Evolutionary conservation across 2,888 invertebrate species (phyloP), one percentile per base, ranked within the genome.

Genomic region (Nomada ruficornis): DNA sequence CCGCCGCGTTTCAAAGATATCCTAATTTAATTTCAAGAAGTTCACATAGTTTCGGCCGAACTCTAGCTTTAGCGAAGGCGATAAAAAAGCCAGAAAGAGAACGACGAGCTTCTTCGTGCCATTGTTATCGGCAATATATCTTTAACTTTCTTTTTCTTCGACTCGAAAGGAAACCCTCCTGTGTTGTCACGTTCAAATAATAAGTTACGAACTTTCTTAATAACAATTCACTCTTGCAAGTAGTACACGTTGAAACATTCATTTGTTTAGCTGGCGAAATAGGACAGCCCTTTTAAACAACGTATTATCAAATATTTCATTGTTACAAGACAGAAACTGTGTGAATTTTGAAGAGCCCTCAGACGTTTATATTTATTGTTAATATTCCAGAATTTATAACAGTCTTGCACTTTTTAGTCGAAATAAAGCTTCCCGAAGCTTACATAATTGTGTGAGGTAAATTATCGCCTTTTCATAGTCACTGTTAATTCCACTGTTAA

Each of bases 201-300:
- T 75, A 78, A 63, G 73, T 65, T 68, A 59, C 15, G 18, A 86
- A 82, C 77, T 86, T 86, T 82, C 77, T 80, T 82, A 63, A 77
- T 82, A 85, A 73, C 72, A 72, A 82, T 71, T 85, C 65, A 80
- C 78, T 72, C 64, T 23, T 76, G 62, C 26, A 13, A 26, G n/a
- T 23, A 20, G 75, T 26, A 55, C 59, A 64, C 82, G 75, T 84
- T 79, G 74, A 77, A 50, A 42, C 47, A 26, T 47, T 62, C 4
- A 36, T 36, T 44, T 36, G 20, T 3, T 65, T 47, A 13, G 36
- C 52, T 20, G 52, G 44, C 23, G 23, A 47, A 15, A 15, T 11
- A 29, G 42, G 36, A 26, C 9, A 57, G 52, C 65, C 9, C 42
- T 10, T 4, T 29, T n/a, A 23, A 26, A 59, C 26, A 29, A 18